Evolutionary conservation across 2,797 vertebrate species (phyloP).

Genomic region (Crenichthys baileyi): DNA sequence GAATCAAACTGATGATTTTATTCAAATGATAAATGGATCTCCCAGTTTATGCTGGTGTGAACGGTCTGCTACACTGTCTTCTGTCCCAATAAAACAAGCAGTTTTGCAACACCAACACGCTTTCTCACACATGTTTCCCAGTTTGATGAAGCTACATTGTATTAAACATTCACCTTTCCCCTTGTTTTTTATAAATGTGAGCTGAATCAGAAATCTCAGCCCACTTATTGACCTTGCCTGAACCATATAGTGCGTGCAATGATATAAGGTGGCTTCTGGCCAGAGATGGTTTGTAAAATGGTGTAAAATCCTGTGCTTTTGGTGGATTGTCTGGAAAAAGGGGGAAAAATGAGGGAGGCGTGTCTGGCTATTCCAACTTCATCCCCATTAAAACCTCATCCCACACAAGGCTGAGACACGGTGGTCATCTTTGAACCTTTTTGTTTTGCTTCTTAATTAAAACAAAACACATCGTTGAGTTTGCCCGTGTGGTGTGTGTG

Average conservation of each 20-base stretch:
- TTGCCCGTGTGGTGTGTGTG: background rate
- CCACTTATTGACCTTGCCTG: slow-evolving; percentile 69
- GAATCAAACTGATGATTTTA: background rate
- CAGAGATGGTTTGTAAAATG: slow-evolving; percentile 54
- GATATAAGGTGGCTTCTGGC: slow-evolving; percentile 56
- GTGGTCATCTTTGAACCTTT: slow-evolving; percentile 64
- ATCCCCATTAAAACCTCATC: slow-evolving; percentile 70
- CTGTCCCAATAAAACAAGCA: slow-evolving; percentile 14
- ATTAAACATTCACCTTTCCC: slow-evolving; percentile 41
- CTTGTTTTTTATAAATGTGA: background rate
- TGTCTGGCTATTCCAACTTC: slow-evolving; percentile 66
- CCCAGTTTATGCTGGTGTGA: slow-evolving; percentile 7
- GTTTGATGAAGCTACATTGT: slow-evolving; percentile 44
- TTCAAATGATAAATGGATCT: background rate
- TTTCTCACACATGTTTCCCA: slow-evolving; percentile 42
- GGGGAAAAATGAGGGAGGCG: slow-evolving; percentile 58
- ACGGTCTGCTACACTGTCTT: background rate
- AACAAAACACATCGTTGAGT: slow-evolving; percentile 57
- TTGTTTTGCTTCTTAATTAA: slow-evolving; percentile 66
- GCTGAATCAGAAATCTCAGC: slow-evolving; percentile 64
- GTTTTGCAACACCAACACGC: slow-evolving; percentile 1
- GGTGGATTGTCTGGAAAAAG: slow-evolving; percentile 60
- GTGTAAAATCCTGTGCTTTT: slow-evolving; percentile 40
- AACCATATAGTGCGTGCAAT: slow-evolving; percentile 47
- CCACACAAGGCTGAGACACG: slow-evolving; percentile 74